Evolutionary conservation across 2,113 vertebrate genomes (phyloP).

Genomic region (Grammomys dolichurus): DNA sequence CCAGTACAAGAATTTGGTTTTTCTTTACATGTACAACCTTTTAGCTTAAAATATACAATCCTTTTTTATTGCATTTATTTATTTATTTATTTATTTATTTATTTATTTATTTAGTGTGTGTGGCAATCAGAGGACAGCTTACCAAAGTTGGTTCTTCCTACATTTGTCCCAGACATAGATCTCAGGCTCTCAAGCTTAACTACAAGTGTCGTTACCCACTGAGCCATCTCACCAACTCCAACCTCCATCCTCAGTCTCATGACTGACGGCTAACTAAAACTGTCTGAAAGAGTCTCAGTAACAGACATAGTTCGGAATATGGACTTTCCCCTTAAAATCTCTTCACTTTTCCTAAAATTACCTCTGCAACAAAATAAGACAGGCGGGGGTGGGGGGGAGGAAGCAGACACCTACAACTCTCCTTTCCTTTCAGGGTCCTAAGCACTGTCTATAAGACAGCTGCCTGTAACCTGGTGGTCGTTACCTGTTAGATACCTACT

Average conservation of each 20-base stretch:
- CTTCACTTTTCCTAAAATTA: conserved; percentile 34
- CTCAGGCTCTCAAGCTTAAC: neutral
- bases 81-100: too few species aligned
- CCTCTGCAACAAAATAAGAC: neutral
- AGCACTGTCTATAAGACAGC: neutral
- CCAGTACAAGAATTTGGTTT: neutral
- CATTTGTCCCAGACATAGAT: neutral
- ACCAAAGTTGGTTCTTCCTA: neutral
- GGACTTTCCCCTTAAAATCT: conserved; percentile 6
- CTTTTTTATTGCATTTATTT: neutral
- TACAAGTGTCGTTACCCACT: neutral
- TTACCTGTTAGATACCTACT: neutral
- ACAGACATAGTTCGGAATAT: neutral
- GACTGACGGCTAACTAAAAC: conserved; percentile 4
- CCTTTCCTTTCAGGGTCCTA: neutral
- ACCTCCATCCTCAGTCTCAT: neutral
- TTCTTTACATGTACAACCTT: conserved; percentile 11
- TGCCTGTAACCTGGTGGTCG: neutral
- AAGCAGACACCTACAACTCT: neutral
- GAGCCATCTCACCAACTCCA: neutral
- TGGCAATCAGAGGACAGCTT: neutral
- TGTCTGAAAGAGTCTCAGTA: neutral
- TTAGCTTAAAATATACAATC: conserved; percentile 8
- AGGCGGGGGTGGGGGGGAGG: neutral
- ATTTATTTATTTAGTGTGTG: too few species aligned